Evolutionary conservation across 2,888 invertebrate genomes (phyloP), one percentile per base, ranked within the genome.

Genomic region (Invenusta paracnida): DNA sequence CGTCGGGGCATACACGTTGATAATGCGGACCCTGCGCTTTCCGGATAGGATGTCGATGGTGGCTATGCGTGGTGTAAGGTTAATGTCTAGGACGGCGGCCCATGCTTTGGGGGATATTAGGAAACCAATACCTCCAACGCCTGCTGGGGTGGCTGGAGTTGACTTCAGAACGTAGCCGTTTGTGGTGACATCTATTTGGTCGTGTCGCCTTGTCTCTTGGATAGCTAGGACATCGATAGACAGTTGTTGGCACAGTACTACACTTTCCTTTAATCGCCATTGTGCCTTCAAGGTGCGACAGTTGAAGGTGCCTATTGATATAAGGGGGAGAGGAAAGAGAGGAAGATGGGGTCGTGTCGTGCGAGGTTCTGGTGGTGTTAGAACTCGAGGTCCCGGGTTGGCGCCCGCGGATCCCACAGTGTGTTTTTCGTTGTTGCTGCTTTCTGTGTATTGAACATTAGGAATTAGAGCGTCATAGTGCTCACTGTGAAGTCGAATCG

Each of bases 171-270:
- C 25, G 25, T 73, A 73, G 25, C 73, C 27, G 73, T 73, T 23
- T 73, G 25, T n/a, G 17, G 11, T 23, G 73, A 73, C 25, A 23
- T 73, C 73, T 5, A 23, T 73, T 5, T 73, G 17, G 25, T 73
- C 73, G 73, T 23, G 73, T 73, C 73, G 73, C 73, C 73, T n/a
- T 73, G 73, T 73, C 25, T 73, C 73, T 73, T 73, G 73, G 73
- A 73, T 73, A 5, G 73, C 73, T 23, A 73, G 27, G 11, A 73
- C 25, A 23, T 73, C 48, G 48, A 48, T 48, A 17, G 17, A 11
- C 48, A 48, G 48, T 48, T 48, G 48, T 48, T 48, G 48, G 48
- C 48, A 48, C 48, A 48, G 48, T 48, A 48, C 48, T 48, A 48
- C 48, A 48, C 48, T 48, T 48, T 48, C 48, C 48, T 48, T 48